Evolutionary conservation across 2,888 invertebrate species (phyloP).

Genomic region (Hydroisotoma schaefferi): DNA sequence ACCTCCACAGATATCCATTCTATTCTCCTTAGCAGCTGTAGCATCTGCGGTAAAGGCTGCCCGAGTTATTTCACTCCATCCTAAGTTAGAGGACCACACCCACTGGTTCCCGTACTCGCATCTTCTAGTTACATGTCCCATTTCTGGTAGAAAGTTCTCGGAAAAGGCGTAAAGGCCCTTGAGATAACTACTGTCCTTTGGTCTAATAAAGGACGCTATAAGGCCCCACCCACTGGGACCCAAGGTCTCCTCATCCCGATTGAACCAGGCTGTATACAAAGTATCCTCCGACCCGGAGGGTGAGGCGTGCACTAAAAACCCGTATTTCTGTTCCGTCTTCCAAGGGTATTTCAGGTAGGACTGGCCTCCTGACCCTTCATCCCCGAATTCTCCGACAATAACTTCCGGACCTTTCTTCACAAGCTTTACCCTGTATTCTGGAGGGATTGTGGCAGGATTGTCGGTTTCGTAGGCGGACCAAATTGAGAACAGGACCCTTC

Average conservation of each 20-base stretch:
- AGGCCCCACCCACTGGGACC: constrained; percentile 27
- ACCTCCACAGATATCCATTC: constrained; percentile 39
- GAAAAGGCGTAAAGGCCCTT: constrained; percentile 37
- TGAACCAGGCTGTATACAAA: constrained; percentile 43
- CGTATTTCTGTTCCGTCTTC: constrained; percentile 24
- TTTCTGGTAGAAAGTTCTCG: constrained; percentile 41
- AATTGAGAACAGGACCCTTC: constrained; percentile 42
- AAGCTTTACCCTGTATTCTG: constrained; percentile 39
- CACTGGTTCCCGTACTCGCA: constrained; percentile 40
- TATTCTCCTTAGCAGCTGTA: constrained; percentile 22
- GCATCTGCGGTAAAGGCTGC: constrained; percentile 41
- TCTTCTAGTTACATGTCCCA: constrained; percentile 30
- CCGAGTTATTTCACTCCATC: constrained; percentile 34
- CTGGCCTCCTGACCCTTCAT: constrained; percentile 45
- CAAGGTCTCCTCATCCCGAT: constrained; percentile 11
- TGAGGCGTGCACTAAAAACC: constrained; percentile 29
- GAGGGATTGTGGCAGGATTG: constrained; percentile 37
- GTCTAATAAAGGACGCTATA: constrained; percentile 38
- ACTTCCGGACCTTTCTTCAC: constrained; percentile 33
- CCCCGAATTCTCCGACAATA: constrained; percentile 40
- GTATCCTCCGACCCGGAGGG: constrained; percentile 37
- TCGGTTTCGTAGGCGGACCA: constrained; percentile 42
- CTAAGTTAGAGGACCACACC: constrained; percentile 20
- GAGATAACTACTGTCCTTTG: constrained; percentile 33
- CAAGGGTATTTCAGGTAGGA: constrained; percentile 39